A percentile compares a stretch with the other conserved stretches of the same genome.
phyloP scores from a whole-genome alignment of 2,113 vertebrate genomes.

The Cisticola juncidis region DNA sequence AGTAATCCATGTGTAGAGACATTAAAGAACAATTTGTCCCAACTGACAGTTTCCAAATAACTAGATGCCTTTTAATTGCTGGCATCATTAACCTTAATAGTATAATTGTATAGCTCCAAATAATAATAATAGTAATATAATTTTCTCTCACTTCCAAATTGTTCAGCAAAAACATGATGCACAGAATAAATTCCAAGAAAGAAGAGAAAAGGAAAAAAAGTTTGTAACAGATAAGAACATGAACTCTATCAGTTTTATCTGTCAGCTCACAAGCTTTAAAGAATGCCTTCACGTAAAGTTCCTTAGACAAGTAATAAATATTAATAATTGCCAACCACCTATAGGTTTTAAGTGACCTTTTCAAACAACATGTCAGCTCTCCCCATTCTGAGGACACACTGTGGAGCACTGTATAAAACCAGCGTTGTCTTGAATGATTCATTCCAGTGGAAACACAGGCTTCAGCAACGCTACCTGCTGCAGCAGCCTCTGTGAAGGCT shows the following conservation, averaged over 20 bases:
- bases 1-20: slow-evolving; percentile 73
- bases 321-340: slow-evolving; percentile 68
- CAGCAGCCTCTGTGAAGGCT: slow-evolving; percentile 56
- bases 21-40: slow-evolving; percentile 77
- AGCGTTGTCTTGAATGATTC: slow-evolving; percentile 40
- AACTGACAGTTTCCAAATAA: slow-evolving; percentile 77
- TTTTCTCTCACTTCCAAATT: slow-evolving; percentile 42
- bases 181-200: background rate
- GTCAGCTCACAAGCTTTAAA: slow-evolving; percentile 48
- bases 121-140: slow-evolving; percentile 59
- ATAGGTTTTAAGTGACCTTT: slow-evolving; percentile 67
- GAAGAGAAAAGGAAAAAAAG: background rate
- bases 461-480: slow-evolving; percentile 30
- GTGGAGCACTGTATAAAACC: slow-evolving; percentile 39
- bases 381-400: background rate
- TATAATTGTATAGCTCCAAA: slow-evolving; percentile 69
- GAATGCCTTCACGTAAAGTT: slow-evolving; percentile 47
- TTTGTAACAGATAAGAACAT: slow-evolving; percentile 24
- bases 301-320: slow-evolving; percentile 70
- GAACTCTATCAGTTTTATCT: slow-evolving; percentile 60
- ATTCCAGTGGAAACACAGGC: background rate
- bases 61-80: slow-evolving; percentile 82
- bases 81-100: slow-evolving; percentile 83
- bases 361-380: slow-evolving; percentile 66
- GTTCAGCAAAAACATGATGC: slow-evolving; percentile 33